These are phyloP conservation scores for Bruchidius siliquastri DNA, from an alignment of 2,888 invertebrate species.

Conservation along the genomic window DNA sequence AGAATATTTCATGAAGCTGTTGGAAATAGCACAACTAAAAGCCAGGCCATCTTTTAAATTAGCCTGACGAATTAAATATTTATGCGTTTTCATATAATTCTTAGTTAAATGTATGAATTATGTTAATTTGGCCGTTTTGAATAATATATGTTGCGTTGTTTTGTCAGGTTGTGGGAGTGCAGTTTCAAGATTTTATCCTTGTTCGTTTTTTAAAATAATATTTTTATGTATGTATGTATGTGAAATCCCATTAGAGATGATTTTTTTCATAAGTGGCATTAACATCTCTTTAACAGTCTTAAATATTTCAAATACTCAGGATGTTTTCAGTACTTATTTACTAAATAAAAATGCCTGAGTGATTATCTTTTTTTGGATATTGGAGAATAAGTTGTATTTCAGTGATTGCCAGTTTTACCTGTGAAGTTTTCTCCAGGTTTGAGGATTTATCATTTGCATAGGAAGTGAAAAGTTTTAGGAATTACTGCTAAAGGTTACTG, in stretches of 20 bases:
- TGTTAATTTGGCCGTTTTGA: not conserved
- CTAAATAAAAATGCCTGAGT: too few relatives aligned
- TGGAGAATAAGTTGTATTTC: too few relatives aligned
- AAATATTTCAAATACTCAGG: too few relatives aligned
- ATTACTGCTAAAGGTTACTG: too few relatives aligned
- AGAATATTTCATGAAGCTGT: not conserved
- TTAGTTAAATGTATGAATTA: not conserved
- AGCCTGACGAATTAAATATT: not conserved
- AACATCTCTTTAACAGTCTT: not conserved
- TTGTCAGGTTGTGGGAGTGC: not conserved
- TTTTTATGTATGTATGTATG: not conserved
- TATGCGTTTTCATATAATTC: not conserved
- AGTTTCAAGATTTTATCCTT: not conserved
- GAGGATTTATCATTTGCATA: too few relatives aligned
- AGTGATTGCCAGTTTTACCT: too few relatives aligned
- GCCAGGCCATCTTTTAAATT: not conserved
- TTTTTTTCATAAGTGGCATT: not conserved
- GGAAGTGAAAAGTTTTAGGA: too few relatives aligned
- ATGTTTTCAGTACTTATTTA: too few relatives aligned
- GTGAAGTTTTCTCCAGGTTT: too few relatives aligned
- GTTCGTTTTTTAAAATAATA: not conserved
- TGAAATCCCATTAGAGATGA: not conserved
- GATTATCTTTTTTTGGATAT: too few relatives aligned
- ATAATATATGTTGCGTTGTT: not conserved
- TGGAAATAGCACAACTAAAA: not conserved